Evolutionary conservation across 2,113 vertebrate genomes (phyloP).

Genomic region (Oenanthe melanoleuca): DNA sequence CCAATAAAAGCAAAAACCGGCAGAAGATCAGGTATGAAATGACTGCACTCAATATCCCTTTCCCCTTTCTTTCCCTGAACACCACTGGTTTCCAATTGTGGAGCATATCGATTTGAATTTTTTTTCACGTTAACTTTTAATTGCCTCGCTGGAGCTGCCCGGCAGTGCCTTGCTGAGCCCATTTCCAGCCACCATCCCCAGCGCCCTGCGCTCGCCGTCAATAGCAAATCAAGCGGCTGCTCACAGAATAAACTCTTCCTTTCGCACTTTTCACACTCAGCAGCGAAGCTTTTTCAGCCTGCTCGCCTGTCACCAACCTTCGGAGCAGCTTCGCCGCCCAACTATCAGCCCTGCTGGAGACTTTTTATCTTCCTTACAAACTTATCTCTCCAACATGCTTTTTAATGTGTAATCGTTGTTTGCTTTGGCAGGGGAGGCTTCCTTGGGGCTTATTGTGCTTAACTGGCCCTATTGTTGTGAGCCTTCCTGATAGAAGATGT

Average conservation of each 20-base stretch:
- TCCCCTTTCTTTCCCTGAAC: background rate
- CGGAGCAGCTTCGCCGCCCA: background rate
- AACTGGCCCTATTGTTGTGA: conserved; percentile 26
- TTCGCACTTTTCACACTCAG: background rate
- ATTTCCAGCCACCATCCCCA: background rate
- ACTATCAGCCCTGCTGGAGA: conserved; percentile 37
- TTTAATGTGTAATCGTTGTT: conserved; percentile 29
- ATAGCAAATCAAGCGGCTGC: conserved; percentile 28
- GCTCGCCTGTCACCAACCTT: conserved; percentile 11
- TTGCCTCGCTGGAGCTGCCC: conserved; percentile 28
- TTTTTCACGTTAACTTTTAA: conserved; percentile 53
- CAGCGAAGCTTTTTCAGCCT: background rate
- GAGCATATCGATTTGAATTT: background rate
- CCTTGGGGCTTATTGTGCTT: conserved; percentile 18
- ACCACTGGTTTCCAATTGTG: background rate
- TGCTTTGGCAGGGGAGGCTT: conserved; percentile 18
- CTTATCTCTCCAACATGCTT: conserved; percentile 7
- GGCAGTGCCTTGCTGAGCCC: background rate
- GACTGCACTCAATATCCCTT: background rate
- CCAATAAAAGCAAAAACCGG: background rate
- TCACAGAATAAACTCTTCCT: conserved; percentile 5
- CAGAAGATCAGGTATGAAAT: background rate
- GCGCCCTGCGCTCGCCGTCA: background rate
- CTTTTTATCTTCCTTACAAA: conserved; percentile 46
- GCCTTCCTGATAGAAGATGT: conserved; percentile 12